These are phyloP conservation scores for Malurus melanocephalus DNA, from an alignment of 2,113 vertebrate genomes.

Conservation along the genomic window DNA sequence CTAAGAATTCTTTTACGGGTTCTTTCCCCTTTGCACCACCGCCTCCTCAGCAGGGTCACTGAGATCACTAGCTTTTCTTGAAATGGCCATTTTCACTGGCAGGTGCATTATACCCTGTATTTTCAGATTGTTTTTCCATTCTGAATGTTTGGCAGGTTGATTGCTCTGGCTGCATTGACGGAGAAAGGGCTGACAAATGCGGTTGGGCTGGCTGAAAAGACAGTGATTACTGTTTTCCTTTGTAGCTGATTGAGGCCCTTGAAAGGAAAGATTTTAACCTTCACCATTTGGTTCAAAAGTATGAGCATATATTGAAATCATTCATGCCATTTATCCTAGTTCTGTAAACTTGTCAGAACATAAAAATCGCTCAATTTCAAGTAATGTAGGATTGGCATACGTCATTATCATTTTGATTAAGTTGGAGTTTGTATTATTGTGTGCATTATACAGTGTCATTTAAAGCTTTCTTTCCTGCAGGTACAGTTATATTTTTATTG, in stretches of 20 bases:
- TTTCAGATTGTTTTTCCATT: slow-evolving; percentile 99
- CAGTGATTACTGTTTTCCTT: slow-evolving; percentile 99
- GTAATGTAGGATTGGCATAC: slow-evolving; percentile 90
- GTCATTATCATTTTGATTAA: slow-evolving; percentile 99
- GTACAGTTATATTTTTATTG: slow-evolving; percentile 80
- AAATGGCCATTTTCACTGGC: slow-evolving; percentile 99
- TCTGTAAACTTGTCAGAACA: slow-evolving; percentile 99
- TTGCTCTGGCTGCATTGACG: slow-evolving; percentile 98
- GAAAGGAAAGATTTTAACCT: slow-evolving; percentile 99
- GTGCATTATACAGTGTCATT: slow-evolving; percentile 79
- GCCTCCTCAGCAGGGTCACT: slow-evolving; percentile 94
- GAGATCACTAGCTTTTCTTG: slow-evolving; percentile 99
- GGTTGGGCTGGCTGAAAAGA: slow-evolving; percentile 96
- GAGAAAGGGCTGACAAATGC: slow-evolving; percentile 96
- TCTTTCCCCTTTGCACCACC: slow-evolving; percentile 84
- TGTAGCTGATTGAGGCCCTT: slow-evolving; percentile 99
- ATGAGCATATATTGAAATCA: slow-evolving; percentile 95
- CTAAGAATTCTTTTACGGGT: slow-evolving; percentile 97
- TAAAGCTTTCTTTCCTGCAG: slow-evolving; percentile 79
- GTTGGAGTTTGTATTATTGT: slow-evolving; percentile 85
- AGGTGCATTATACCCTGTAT: slow-evolving; percentile 99
- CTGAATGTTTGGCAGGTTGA: slow-evolving; percentile 99
- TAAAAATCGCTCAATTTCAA: slow-evolving; percentile 88
- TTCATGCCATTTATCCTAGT: slow-evolving; percentile 96
- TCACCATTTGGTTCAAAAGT: slow-evolving; percentile 96